A percentile compares a stretch with the other conserved stretches of the same genome.
Conservation (phyloP, 2,113 vertebrate species). For the Chaetops frenatus region DNA sequence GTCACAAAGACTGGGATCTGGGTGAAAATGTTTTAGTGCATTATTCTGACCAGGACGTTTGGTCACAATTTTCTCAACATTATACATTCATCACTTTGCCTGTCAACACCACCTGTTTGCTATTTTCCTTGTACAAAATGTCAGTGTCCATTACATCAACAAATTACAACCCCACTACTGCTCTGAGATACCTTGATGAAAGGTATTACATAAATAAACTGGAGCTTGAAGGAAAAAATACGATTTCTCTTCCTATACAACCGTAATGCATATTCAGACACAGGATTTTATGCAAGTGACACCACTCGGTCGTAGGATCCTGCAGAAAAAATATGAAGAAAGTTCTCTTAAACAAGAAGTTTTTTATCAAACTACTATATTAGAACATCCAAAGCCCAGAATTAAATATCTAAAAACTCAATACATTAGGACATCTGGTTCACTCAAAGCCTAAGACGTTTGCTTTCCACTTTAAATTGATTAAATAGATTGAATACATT, state of each 20-base stretch:
- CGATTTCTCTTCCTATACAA: rapidly evolving
- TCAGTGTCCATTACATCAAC: neutral
- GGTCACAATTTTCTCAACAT: neutral
- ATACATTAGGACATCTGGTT: neutral
- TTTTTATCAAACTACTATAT: neutral
- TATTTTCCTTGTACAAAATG: neutral
- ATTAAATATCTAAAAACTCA: neutral
- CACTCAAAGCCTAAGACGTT: neutral
- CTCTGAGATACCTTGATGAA: neutral
- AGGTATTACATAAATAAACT: neutral
- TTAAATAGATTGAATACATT: neutral
- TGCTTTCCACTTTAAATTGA: conserved; percentile 17
- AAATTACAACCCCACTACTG: neutral
- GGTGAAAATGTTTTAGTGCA: neutral
- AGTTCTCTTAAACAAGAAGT: neutral
- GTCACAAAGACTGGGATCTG: neutral
- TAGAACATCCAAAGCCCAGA: neutral
- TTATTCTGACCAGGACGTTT: neutral
- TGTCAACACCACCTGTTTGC: neutral
- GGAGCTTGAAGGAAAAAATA: neutral
- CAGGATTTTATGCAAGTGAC: neutral
- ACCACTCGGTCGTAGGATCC: neutral
- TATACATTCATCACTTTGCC: neutral
- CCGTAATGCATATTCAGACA: neutral
- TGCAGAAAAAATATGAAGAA: neutral